A percentile compares a stretch with the other conserved stretches of the same genome.
These are phyloP conservation scores for Abrostola triplasia DNA, from an alignment of 2,888 invertebrate genomes.

Conservation along the genomic window DNA sequence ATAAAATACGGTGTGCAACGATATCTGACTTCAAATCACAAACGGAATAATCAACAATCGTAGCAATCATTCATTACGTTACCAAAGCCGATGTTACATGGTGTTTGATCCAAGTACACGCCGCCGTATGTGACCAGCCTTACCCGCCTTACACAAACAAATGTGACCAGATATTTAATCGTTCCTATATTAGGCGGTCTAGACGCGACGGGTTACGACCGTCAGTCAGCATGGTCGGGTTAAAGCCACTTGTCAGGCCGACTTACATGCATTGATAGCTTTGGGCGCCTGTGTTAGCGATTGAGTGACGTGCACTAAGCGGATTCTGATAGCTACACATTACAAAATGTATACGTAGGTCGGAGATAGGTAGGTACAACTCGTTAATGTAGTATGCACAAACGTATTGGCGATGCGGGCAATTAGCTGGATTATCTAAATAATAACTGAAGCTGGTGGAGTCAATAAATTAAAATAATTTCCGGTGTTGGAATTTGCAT, in stretches of 20 bases:
- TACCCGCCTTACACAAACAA: constrained; percentile 29
- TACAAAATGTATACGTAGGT: too few species aligned
- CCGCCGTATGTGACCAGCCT: constrained; percentile 19
- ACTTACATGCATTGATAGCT: constrained; percentile 46
- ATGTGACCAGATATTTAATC: constrained; percentile 39
- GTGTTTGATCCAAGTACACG: background rate
- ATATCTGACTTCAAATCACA: too few species aligned
- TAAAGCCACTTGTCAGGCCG: constrained; percentile 43
- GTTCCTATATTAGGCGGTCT: constrained; percentile 52
- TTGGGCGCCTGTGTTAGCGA: constrained; percentile 26
- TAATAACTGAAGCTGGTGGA: too few species aligned
- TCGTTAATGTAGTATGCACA: too few species aligned
- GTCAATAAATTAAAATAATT: too few species aligned
- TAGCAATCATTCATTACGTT: too few species aligned
- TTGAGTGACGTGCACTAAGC: constrained; percentile 1
- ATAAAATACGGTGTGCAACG: too few species aligned
- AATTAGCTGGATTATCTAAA: too few species aligned
- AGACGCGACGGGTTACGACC: constrained; percentile 39
- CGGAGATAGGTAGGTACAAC: too few species aligned
- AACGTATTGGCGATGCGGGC: too few species aligned
- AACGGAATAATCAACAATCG: too few species aligned
- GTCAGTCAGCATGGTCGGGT: constrained; percentile 44
- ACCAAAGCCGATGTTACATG: constrained; percentile 4
- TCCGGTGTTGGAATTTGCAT: too few species aligned
- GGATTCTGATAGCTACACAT: background rate